Base-by-base conservation (phyloP, 2,888 invertebrate species). In the Pseudoips prasinana region DNA sequence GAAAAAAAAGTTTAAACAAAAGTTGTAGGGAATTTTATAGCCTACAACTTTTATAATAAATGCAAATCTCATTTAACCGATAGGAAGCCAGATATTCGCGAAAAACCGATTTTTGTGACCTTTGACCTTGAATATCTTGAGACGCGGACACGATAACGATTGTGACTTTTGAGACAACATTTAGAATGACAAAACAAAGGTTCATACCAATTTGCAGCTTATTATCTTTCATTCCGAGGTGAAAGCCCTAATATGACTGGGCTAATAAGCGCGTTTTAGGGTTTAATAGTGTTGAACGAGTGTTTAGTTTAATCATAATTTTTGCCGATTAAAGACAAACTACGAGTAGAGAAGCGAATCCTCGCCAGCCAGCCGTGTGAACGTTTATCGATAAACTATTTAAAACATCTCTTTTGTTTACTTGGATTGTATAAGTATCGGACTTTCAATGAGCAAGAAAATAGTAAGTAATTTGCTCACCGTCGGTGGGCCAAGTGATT, bases 1-100 rank as follows among this genome's bases (percentile, higher is more conserved):
- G 26, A 43, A 46, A 46, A 46, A 47, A 47, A 46, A 41, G 33
- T 38, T 46, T 26, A 33, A 34, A 44, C 43, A 41, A 48, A 41
- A 43, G 36, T 41, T 47, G 40, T 30, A 33, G 36, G 9, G 27
- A 39, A 36, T 39, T 42, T 46, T 39, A 38, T 43, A 43, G 33
- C 36, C 40, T 20, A 20, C 20, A 20, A 20, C 20, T 20, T 20
- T 20, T 20, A 20, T 20, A 20, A 20, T 20, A 20, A 20, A 28
- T 39, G 30, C 35, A 29, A 35, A 35, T 35, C 25, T 25, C 35
- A 37, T 32, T 32, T 28, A 37, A 32, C 27, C 37, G 23, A 35
- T 40, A 40, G 40, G 35, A 40, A 40, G 32, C 32, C 29, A 40
- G 40, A 34, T 34, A 31, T 35, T 34, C 20, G 20, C 20, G 20